Base-by-base conservation (phyloP, 1,140 invertebrate genomes). In the Vollenhovia emeryi region DNA sequence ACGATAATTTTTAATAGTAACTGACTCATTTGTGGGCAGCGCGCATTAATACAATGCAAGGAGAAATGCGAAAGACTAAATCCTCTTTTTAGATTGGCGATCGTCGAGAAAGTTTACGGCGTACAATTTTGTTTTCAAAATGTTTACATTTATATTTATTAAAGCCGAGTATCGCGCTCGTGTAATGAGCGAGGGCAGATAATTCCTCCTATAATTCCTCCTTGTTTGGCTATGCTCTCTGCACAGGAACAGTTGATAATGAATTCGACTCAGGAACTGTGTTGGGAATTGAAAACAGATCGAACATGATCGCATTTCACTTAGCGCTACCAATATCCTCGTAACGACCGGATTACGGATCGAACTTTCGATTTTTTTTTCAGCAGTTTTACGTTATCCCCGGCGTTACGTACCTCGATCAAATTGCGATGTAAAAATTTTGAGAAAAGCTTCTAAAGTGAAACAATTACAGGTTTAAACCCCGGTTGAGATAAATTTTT, bases 261-360 rank as follows among this genome's bases (percentile, higher is more conserved):
- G 18, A 40, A 71, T 82, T 82, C 50, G 36, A 73, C 18, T 50
- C 36, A 57, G 50, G 66, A 24, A 21, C 50, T n/a, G 36, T n/a
- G 36, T 57, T 57, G 78, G 66, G 78, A 82, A 82, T 82, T 82
- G 78, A 71, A 82, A 82, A 71, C 78, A 82, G 78, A 82, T 82
- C 66, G 78, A 57, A 82, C 78, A 82, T 52, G 78, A 71, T 82
- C 78, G 30, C 78, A 73, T 82, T 82, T 82, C 78, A 82, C 66
- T 82, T 82, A 82, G 43, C 50, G 78, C 24, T 59, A 36, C 52
- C 50, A 68, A 82, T 73, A 73, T 82, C 50, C 78, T 73, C 66
- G 50, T 33, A 73, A 50, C 66, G 36, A 82, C 24, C 66, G 50
- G 66, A 82, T 82, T 82, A 59, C 66, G n/a, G n/a, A 71, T 55